Conservation (phyloP, 2,888 invertebrate genomes). For the Bedellia somnulentella region DNA sequence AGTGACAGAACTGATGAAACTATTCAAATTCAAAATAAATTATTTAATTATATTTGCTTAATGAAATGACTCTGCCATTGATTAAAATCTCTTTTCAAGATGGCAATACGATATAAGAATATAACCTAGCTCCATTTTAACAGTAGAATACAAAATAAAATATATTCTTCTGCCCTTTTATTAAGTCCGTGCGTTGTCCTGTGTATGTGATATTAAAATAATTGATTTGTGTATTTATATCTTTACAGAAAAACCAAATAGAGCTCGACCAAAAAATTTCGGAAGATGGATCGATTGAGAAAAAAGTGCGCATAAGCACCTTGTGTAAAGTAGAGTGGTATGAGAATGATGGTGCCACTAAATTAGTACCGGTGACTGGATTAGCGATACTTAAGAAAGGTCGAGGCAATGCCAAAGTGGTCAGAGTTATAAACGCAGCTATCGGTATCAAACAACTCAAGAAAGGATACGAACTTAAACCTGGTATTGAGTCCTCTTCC, state of each 20-base stretch:
- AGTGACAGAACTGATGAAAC: no score
- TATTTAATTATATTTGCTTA: constrained; percentile 1
- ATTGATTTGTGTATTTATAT: no score
- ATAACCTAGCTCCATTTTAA: no score
- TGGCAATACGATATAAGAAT: no score
- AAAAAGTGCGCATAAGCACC: constrained; percentile 63
- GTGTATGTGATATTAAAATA: no score
- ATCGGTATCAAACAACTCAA: constrained; percentile 56
- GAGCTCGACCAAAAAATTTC: constrained; percentile 46
- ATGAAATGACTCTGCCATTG: no score
- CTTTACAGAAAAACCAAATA: constrained; percentile 45
- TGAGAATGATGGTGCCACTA: constrained; percentile 63
- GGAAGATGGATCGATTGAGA: constrained; percentile 55
- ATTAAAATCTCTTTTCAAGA: no score
- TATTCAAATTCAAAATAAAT: constrained; percentile 2
- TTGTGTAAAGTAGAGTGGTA: constrained; percentile 71
- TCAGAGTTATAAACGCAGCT: constrained; percentile 60
- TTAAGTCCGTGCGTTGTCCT: no score
- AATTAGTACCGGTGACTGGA: constrained; percentile 62
- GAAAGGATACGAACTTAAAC: constrained; percentile 64
- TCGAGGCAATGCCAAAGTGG: constrained; percentile 50
- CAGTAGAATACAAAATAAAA: no score
- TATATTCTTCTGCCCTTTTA: no score
- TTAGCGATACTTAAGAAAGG: constrained; percentile 58
- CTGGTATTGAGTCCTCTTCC: constrained; percentile 65